Conservation (phyloP, 92 coral and sea anemone genomes). For the Pocillopora grandis region DNA sequence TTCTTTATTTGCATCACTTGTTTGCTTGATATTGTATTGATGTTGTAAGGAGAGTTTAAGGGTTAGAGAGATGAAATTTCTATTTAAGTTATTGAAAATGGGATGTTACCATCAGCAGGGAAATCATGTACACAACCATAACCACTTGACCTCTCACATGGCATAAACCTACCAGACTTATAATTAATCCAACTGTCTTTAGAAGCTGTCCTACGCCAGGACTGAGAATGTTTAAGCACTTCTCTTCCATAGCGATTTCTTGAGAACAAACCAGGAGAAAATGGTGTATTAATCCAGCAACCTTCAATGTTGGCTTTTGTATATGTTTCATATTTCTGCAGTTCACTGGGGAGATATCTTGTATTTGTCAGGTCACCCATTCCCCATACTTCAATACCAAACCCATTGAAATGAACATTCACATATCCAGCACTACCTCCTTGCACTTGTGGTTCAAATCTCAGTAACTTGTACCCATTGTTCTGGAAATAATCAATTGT, state of each 20-base stretch:
- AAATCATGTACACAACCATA: slow-evolving; percentile 16
- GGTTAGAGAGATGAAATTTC: no score
- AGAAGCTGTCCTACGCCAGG: slow-evolving; percentile 22
- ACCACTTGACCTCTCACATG: slow-evolving; percentile 29
- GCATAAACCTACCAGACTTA: slow-evolving; percentile 27
- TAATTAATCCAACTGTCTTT: slow-evolving; percentile 37
- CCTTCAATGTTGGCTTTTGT: slow-evolving; percentile 48
- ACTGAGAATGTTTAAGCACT: slow-evolving; percentile 54
- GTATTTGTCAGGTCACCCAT: neutral
- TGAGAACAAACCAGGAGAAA: slow-evolving; percentile 34
- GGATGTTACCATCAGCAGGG: slow-evolving; percentile 60
- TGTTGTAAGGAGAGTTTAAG: no score
- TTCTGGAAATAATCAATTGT: slow-evolving; percentile 27
- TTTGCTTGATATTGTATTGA: no score
- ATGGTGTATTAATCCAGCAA: neutral
- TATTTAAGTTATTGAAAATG: slow-evolving; percentile 33
- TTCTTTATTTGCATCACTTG: no score
- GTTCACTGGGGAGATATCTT: slow-evolving; percentile 48
- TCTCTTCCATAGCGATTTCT: slow-evolving; percentile 59
- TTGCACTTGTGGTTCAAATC: slow-evolving; percentile 9
- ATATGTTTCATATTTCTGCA: slow-evolving; percentile 10
- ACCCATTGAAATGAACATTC: neutral
- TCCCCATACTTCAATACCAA: slow-evolving; percentile 5
- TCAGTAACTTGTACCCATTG: slow-evolving; percentile 25
- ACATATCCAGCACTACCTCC: neutral